A percentile compares a stretch with the other conserved stretches of the same genome.
These are phyloP conservation scores for Lordiphosa collinella DNA, from an alignment of 1,140 invertebrate genomes.

Conservation along the genomic window DNA sequence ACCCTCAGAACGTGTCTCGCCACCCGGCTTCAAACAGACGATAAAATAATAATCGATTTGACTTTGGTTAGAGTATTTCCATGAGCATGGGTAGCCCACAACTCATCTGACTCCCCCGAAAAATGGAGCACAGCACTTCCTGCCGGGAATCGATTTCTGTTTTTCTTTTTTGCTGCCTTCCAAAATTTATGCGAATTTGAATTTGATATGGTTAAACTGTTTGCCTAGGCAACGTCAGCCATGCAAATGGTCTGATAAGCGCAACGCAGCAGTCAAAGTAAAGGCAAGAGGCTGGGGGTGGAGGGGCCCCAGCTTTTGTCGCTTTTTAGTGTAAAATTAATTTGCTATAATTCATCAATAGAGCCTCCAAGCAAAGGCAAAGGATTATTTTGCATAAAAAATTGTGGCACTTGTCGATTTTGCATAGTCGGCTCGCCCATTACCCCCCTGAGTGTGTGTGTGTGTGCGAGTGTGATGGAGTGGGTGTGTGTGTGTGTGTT, in stretches of 20 bases:
- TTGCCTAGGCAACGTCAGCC: constrained; percentile 66
- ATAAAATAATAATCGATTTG: constrained; percentile 74
- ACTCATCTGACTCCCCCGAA: constrained; percentile 40
- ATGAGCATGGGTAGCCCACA: constrained; percentile 16
- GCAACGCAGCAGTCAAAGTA: constrained; percentile 1
- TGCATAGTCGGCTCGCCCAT: constrained; percentile 39
- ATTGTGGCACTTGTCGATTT: constrained; percentile 68
- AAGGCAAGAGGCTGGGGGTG: constrained; percentile 6
- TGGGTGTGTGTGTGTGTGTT: constrained; percentile 35
- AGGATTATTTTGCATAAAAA: constrained; percentile 72
- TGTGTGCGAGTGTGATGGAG: constrained; percentile 20
- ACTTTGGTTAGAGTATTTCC: constrained; percentile 52
- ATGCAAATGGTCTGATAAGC: constrained; percentile 67
- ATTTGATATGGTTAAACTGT: constrained; percentile 73
- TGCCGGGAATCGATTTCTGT: constrained; percentile 62
- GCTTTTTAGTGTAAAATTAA: constrained; percentile 70
- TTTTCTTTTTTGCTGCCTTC: constrained; percentile 5
- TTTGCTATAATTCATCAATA: constrained; percentile 74
- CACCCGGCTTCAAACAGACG: constrained; percentile 32
- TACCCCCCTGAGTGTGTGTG: background rate
- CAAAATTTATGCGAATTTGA: constrained; percentile 71
- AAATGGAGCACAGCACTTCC: constrained; percentile 56
- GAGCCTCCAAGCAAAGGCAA: constrained; percentile 24
- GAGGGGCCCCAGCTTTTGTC: constrained; percentile 40
- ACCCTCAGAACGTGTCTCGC: constrained; percentile 41